phyloP scores from a whole-genome alignment of 2,888 invertebrate species.

The Nowickia ferox region DNA sequence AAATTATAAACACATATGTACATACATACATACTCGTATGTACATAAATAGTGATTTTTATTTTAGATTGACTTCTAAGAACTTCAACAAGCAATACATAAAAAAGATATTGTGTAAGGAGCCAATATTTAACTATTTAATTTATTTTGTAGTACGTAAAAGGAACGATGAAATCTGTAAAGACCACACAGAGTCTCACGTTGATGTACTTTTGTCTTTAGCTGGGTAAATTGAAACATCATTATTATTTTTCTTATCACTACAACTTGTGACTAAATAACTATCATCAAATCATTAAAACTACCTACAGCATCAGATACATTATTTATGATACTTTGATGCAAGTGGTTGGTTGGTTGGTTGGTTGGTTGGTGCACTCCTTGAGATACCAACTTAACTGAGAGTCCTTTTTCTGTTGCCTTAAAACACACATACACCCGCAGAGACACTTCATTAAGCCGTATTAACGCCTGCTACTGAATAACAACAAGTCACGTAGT shows the following conservation, averaged over 20 bases:
- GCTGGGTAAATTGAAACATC: conserved; percentile 33
- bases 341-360: conserved; percentile 4
- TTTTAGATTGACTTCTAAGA: background rate
- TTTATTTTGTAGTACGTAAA: background rate
- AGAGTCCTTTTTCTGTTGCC: conserved; percentile 13
- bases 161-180: background rate
- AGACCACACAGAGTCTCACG: conserved; percentile 23
- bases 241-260: conserved; percentile 37
- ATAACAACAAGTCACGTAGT: conserved; percentile 9
- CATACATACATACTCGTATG: background rate
- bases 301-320: conserved; percentile 29
- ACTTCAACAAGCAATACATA: background rate
- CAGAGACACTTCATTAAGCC: conserved; percentile 57
- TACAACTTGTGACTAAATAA: conserved; percentile 39
- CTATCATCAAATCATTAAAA: conserved; percentile 51
- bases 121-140: background rate
- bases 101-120: background rate
- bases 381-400: conserved; percentile 11
- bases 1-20: background rate
- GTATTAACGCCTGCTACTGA: conserved; percentile 65
- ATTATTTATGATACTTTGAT: conserved; percentile 32
- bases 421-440: conserved; percentile 34
- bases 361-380: conserved; percentile 2
- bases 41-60: background rate
- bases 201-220: background rate